These are phyloP conservation scores for Lacerta agilis DNA, from an alignment of 2,797 vertebrate species.

Conservation along the genomic window DNA sequence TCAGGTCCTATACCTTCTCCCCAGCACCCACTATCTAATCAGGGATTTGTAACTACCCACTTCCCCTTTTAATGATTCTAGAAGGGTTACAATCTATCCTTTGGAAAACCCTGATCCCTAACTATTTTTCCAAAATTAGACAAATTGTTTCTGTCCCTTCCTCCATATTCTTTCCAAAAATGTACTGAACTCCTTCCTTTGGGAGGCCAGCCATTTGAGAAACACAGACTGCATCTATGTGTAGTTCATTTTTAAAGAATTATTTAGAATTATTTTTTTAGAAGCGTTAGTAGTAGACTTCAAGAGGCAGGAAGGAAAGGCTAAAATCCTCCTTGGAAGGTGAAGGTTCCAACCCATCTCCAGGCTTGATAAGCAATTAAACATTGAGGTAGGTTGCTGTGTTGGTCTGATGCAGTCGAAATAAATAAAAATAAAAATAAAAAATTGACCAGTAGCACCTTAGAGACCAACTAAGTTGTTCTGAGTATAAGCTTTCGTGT, in stretches of 20 bases:
- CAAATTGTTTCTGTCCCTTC: neutral
- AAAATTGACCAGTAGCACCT: no score
- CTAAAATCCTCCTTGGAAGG: neutral
- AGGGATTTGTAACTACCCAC: neutral
- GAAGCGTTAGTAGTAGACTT: neutral
- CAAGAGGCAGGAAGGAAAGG: no score
- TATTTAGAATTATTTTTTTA: no score
- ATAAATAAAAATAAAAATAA: no score
- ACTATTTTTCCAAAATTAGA: neutral
- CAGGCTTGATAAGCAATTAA: neutral
- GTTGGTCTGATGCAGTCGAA: no score
- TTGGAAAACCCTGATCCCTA: neutral
- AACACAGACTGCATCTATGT: neutral
- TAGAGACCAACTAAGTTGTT: no score
- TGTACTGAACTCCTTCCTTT: neutral
- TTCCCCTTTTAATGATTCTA: neutral
- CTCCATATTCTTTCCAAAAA: neutral
- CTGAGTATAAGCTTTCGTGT: no score
- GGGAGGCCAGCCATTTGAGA: neutral
- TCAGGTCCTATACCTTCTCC: neutral
- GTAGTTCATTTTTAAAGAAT: neutral
- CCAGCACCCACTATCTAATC: neutral
- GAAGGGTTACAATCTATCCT: neutral
- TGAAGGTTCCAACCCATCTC: neutral
- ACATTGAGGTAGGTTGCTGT: no score